phyloP scores from a whole-genome alignment of 1,140 invertebrate genomes.

The Listronotus bonariensis region DNA sequence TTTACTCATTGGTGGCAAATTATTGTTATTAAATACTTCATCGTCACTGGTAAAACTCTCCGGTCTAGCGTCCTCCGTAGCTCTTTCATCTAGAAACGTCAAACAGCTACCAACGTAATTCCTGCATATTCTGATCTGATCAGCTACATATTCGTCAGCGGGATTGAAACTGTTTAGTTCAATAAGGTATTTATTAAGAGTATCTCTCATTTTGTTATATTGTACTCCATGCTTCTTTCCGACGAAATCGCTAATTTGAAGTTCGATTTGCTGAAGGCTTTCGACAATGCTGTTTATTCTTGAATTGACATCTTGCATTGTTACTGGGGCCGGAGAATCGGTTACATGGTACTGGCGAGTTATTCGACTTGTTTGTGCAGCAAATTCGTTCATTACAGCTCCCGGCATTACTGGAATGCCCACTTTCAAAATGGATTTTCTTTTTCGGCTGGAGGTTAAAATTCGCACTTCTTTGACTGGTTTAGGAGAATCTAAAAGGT shows the following conservation, averaged over 20 bases:
- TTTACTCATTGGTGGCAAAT: constrained; percentile 17
- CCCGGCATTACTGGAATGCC: constrained; percentile 45
- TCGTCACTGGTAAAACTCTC: constrained; percentile 29
- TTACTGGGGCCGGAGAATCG: neutral
- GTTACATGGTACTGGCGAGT: constrained; percentile 1
- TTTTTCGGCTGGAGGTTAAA: constrained; percentile 35
- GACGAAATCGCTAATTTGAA: constrained; percentile 42
- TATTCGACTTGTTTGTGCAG: constrained; percentile 24
- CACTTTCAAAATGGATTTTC: constrained; percentile 43
- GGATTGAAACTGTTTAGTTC: constrained; percentile 17
- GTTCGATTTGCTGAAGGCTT: constrained; percentile 35
- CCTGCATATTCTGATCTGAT: constrained; percentile 35
- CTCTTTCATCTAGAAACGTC: constrained; percentile 43
- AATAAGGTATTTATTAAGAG: constrained; percentile 13
- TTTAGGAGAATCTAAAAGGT: constrained; percentile 5
- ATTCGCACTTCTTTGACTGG: constrained; percentile 20
- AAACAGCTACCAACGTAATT: constrained; percentile 44
- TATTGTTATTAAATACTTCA: constrained; percentile 39
- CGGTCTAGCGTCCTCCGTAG: constrained; percentile 1
- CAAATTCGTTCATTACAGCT: constrained; percentile 37
- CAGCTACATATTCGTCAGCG: constrained; percentile 31
- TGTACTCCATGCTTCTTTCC: constrained; percentile 38
- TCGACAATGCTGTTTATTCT: constrained; percentile 37
- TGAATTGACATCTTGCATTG: constrained; percentile 11
- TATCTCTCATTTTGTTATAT: constrained; percentile 30